These are phyloP conservation scores for Cyprinodon variegatus DNA, from an alignment of 2,113 vertebrate species.

Conservation along the genomic window DNA sequence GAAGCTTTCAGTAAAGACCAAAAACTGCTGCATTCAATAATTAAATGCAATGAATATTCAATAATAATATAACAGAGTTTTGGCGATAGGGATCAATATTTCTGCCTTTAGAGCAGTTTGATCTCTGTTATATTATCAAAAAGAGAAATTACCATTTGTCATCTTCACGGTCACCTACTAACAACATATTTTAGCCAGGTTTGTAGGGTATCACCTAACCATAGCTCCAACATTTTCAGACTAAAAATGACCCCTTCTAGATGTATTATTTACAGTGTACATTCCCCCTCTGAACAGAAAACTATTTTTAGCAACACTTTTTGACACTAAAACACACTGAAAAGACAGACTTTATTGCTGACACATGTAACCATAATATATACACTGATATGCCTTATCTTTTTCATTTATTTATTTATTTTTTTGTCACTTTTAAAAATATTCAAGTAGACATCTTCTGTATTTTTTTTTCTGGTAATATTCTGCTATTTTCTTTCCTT, in stretches of 20 bases:
- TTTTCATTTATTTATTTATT: constrained; percentile 70
- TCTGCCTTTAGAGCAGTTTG: too few species aligned
- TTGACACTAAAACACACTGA: constrained; percentile 80
- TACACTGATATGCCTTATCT: constrained; percentile 87
- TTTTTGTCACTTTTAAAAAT: constrained; percentile 82
- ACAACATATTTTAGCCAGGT: neutral
- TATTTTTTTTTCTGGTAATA: constrained; percentile 87
- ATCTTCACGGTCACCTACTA: too few species aligned
- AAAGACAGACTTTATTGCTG: constrained; percentile 92
- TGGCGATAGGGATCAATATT: too few species aligned
- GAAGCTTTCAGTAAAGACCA: too few species aligned
- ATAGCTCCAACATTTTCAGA: neutral
- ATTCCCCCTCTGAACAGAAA: constrained; percentile 59
- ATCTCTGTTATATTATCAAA: too few species aligned
- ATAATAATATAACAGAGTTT: neutral
- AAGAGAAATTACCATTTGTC: too few species aligned
- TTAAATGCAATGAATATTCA: neutral
- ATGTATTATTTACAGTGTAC: constrained; percentile 52
- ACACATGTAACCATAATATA: constrained; percentile 85
- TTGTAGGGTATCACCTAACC: neutral
- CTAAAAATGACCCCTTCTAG: constrained; percentile 28
- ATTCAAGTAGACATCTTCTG: constrained; percentile 94
- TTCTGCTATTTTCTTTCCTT: constrained; percentile 83
- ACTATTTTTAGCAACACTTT: constrained; percentile 67
- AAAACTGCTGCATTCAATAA: neutral